Evolutionary conservation across 2,888 invertebrate species (phyloP).

Genomic region (Drosophila austrosaltans): DNA sequence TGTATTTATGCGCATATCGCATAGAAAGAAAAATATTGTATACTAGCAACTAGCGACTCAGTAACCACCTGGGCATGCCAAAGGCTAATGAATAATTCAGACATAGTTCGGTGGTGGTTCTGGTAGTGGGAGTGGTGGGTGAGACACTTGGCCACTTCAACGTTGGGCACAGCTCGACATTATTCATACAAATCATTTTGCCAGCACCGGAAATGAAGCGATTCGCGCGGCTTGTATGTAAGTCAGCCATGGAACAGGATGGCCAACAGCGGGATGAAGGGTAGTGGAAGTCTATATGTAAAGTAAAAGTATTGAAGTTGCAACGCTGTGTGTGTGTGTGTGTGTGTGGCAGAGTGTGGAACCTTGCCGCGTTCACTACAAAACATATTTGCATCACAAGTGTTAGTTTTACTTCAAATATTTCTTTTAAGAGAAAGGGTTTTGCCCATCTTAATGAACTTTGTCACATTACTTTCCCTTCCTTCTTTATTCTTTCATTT

Average conservation of each 20-base stretch:
- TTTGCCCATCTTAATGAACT: too few species aligned
- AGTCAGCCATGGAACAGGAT: conserved; percentile 43
- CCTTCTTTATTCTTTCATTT: too few species aligned
- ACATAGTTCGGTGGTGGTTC: conserved; percentile 17
- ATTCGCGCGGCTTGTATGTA: conserved; percentile 63
- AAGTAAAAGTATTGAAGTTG: neutral
- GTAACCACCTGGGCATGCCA: conserved; percentile 34
- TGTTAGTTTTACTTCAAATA: conserved; percentile 43
- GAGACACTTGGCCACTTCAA: conserved; percentile 52
- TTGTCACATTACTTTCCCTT: too few species aligned
- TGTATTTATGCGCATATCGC: conserved; percentile 48
- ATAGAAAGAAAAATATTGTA: conserved; percentile 39
- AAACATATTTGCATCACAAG: conserved; percentile 57
- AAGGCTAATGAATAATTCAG: conserved; percentile 71
- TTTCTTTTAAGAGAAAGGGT: neutral
- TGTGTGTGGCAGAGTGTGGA: neutral
- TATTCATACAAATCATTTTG: conserved; percentile 74
- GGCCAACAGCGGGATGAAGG: conserved; percentile 15
- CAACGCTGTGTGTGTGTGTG: neutral
- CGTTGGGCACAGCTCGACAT: conserved; percentile 50
- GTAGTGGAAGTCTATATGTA: neutral
- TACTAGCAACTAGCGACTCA: conserved; percentile 46
- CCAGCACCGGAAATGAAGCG: conserved; percentile 70
- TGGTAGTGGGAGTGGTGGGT: neutral
- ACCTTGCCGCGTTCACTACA: too few species aligned